Base-by-base conservation (phyloP, 2,888 invertebrate genomes). In the Brenthis ino region DNA sequence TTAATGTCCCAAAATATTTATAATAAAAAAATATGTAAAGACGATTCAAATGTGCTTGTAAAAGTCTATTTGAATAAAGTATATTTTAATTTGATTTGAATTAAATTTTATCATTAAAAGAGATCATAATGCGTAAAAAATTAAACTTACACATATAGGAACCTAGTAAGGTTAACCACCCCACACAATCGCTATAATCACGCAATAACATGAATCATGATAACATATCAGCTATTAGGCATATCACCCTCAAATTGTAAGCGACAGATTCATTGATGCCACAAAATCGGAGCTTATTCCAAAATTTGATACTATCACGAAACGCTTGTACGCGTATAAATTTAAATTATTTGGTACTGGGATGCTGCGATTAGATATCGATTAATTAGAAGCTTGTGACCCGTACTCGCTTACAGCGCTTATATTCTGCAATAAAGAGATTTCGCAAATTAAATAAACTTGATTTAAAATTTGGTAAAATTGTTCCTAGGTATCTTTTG, bases 281-380 rank as follows among this genome's bases (percentile, higher is more conserved):
- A 57, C 61, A 51, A 57, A 57, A 55, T 67, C 56, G 53, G 51
- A n/a, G 50, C 56, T 50, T 54, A 64, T 68, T 64, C 57, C 57
- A 48, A 24, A 65, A 57, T 51, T 65, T 57, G 57, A 50, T 57
- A 8, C 51, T 53, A 63, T 20, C 63, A 37, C 37, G 51, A 16
- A 43, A 53, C 53, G 63, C 14, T 63, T 54, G 51, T 53, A 37
- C 8, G 20, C 37, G 54, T 43, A 14, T 63, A 63, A 63, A 63
- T 54, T 63, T 54, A 54, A 63, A 54, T 63, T 63, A 63, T 54
- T 53, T 37, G 43, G 14, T 33, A 54, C 37, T 63, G 54, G 63
- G 3, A 51, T 63, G 37, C 43, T 4, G 12, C n/a, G 50, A 60
- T 60, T 33, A 33, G 6, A 60, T 24, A 50, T 16, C 12, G 37